Evolutionary conservation across 2,797 vertebrate genomes (phyloP).

Genomic region (Epinephelus awoara): DNA sequence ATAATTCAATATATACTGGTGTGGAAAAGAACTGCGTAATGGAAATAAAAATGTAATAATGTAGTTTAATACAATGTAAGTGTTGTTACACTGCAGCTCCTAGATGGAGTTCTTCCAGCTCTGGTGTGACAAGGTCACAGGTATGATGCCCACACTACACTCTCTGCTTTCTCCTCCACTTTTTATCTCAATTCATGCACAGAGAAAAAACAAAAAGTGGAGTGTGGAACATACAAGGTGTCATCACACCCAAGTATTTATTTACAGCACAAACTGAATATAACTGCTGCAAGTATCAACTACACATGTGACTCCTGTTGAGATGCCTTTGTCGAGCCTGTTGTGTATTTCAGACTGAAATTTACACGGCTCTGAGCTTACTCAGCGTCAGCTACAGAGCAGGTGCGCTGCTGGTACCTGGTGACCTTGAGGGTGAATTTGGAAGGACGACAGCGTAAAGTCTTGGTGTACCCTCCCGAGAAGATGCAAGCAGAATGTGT

Average conservation of each 20-base stretch:
- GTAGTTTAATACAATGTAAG: too few relatives aligned
- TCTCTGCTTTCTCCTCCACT: background rate
- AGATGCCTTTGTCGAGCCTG: background rate
- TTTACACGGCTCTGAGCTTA: background rate
- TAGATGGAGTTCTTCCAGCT: background rate
- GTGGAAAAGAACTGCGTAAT: background rate
- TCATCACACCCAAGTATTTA: conserved; percentile 51
- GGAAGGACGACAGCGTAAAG: background rate
- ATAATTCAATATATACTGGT: background rate
- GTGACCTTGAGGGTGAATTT: conserved; percentile 31
- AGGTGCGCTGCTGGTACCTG: background rate
- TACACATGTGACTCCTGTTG: conserved; percentile 8
- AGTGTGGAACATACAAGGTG: conserved; percentile 11
- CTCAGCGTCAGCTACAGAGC: background rate
- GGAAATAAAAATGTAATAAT: too few relatives aligned
- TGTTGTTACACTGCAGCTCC: background rate
- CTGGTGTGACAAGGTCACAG: conserved; percentile 23
- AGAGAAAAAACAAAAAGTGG: background rate
- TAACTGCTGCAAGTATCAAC: conserved; percentile 4
- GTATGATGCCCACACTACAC: conserved; percentile 7
- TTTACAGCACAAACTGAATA: conserved; percentile 39
- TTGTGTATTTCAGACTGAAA: conserved; percentile 11
- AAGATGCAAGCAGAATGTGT: conserved; percentile 13
- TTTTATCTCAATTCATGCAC: conserved; percentile 20
- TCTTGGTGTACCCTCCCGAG: background rate